Percentiles rank a stretch among this genome's conserved stretches.
These are phyloP conservation scores for Melinaea menophilus DNA, from an alignment of 2,888 invertebrate species.

Conservation along the genomic window DNA sequence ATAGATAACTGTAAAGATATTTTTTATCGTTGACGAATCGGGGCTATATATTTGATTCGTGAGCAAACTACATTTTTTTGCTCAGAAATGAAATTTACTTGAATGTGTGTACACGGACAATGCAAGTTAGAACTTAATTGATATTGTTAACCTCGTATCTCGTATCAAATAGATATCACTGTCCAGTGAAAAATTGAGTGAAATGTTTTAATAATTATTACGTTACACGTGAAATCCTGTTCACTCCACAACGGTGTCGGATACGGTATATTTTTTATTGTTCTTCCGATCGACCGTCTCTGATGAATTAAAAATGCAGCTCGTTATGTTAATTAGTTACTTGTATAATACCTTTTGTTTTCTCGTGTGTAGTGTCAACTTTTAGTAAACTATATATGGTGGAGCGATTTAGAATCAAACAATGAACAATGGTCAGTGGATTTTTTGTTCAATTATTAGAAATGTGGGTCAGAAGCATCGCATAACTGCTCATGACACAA, in stretches of 20 bases:
- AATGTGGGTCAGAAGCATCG: conserved; percentile 62
- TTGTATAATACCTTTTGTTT: conserved; percentile 20
- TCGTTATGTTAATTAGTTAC: conserved; percentile 26
- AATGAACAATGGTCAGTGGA: conserved; percentile 46
- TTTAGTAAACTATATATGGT: conserved; percentile 21
- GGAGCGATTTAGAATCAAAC: conserved; percentile 23
- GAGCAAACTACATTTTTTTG: conserved; percentile 35
- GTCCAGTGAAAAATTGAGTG: conserved; percentile 20
- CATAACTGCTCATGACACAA: conserved; percentile 70
- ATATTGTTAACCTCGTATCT: conserved; percentile 20
- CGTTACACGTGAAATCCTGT: conserved; percentile 32
- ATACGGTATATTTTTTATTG: conserved; percentile 43
- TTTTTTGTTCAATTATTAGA: conserved; percentile 53
- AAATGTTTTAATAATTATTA: conserved; percentile 16
- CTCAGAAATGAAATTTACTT: conserved; percentile 28
- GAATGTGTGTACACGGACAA: conserved; percentile 16
- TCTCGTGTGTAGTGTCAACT: conserved; percentile 4
- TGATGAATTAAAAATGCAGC: conserved; percentile 29
- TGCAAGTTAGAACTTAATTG: conserved; percentile 20
- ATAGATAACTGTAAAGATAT: conserved; percentile 73
- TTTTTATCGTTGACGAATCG: conserved; percentile 62
- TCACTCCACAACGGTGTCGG: conserved; percentile 37
- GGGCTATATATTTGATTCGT: conserved; percentile 64
- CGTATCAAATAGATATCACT: conserved; percentile 13
- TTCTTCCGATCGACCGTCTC: conserved; percentile 31